phyloP scores from a whole-genome alignment of 2,888 invertebrate genomes.

The Strigamia transsilvanica region DNA sequence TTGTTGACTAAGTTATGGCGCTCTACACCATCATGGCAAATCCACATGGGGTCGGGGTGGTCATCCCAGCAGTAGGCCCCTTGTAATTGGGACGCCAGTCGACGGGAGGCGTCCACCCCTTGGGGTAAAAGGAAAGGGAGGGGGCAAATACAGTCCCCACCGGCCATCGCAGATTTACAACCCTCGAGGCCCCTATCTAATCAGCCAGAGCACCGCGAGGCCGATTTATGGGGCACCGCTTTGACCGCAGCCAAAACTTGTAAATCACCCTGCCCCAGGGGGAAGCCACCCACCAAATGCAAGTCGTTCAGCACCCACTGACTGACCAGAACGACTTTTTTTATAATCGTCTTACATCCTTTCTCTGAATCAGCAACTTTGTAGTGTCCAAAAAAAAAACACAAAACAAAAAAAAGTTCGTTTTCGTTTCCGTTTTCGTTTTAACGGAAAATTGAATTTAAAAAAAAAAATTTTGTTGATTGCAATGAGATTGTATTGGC shows the following conservation, averaged over 20 bases:
- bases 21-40: conserved; percentile 12
- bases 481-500: neutral
- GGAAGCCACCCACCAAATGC: conserved; percentile 10
- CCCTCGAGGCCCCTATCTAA: conserved; percentile 53
- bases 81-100: conserved; percentile 38
- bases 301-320: conserved; percentile 30
- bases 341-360: neutral
- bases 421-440: too few species aligned
- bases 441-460: too few species aligned
- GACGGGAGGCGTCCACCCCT: conserved; percentile 17
- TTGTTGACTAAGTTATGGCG: conserved; percentile 39
- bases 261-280: conserved; percentile 38
- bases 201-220: conserved; percentile 50
- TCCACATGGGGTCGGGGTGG: conserved; percentile 46
- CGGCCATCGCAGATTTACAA: conserved; percentile 44
- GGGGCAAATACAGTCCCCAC: conserved; percentile 39
- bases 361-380: neutral
- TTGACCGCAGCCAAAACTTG: conserved; percentile 53
- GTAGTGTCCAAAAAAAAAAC: too few species aligned
- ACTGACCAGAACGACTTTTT: neutral
- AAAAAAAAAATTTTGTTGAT: neutral
- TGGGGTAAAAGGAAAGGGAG: conserved; percentile 1
- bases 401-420: too few species aligned
- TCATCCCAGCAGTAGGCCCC: conserved; percentile 42
- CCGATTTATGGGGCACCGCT: conserved; percentile 51